Evolutionary conservation across 2,113 vertebrate genomes (phyloP).

Genomic region (Dromaius novaehollandiae): DNA sequence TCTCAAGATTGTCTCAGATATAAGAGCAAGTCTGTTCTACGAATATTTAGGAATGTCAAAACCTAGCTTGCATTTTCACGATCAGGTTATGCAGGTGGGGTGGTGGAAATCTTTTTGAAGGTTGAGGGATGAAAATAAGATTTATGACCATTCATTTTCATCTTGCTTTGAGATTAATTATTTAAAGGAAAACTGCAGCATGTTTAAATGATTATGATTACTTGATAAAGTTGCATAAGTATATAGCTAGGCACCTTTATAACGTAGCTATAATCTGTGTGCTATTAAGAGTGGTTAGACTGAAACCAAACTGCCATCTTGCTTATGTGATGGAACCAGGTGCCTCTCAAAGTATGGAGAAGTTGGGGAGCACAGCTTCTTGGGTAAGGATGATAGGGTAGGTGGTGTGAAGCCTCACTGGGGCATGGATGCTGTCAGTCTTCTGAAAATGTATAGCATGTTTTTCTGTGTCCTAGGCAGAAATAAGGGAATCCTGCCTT

Average conservation of each 20-base stretch:
- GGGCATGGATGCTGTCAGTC: background rate
- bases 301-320: background rate
- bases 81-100: background rate
- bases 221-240: background rate
- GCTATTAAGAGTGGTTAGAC: background rate
- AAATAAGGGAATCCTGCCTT: background rate
- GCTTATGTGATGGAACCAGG: background rate
- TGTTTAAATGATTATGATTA: background rate
- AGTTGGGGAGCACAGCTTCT: background rate
- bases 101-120: background rate
- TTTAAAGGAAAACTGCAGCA: too few species aligned
- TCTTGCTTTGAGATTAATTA: background rate
- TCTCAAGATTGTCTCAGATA: background rate
- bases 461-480: background rate
- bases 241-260: background rate
- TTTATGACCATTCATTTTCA: background rate
- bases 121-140: background rate
- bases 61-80: background rate
- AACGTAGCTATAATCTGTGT: background rate
- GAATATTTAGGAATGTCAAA: background rate
- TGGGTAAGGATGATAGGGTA: background rate
- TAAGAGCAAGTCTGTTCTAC: background rate
- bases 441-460: background rate
- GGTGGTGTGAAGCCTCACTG: background rate
- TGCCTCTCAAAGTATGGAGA: background rate